These are phyloP conservation scores for Polyommatus iphigenia DNA, from an alignment of 2,888 invertebrate species.

Conservation along the genomic window DNA sequence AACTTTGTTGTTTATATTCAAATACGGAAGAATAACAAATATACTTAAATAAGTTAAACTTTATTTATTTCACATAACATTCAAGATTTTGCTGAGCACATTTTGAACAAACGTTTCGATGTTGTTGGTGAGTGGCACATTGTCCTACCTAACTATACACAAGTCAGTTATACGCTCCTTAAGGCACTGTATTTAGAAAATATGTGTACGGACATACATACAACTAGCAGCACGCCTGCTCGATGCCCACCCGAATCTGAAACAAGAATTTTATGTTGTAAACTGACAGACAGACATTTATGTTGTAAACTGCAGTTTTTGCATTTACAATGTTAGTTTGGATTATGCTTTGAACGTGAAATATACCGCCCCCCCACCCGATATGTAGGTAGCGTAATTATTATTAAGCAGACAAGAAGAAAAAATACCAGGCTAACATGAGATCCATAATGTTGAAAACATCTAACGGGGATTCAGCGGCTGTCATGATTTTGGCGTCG, in stretches of 20 bases:
- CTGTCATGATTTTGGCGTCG: no score
- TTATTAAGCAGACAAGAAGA: not conserved
- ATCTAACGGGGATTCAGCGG: no score
- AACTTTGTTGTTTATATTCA: not conserved
- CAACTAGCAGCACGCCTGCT: conserved; percentile 47
- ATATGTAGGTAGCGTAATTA: no score
- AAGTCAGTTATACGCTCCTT: conserved; percentile 59
- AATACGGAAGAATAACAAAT: not conserved
- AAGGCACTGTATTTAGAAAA: conserved; percentile 76
- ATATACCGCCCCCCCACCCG: no score
- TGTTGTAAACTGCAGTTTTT: not conserved
- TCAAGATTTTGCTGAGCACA: conserved; percentile 3
- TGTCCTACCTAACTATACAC: conserved; percentile 48
- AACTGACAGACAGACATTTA: not conserved
- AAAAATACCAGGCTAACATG: no score
- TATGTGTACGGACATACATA: conserved; percentile 58
- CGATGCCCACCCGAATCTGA: conserved; percentile 57
- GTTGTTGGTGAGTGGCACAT: conserved; percentile 37
- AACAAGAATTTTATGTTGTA: not conserved
- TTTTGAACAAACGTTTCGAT: conserved; percentile 19
- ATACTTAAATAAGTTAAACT: not conserved
- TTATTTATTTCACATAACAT: not conserved
- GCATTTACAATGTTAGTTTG: not conserved
- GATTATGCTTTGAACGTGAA: no score
- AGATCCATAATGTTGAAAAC: no score